A percentile compares a stretch with the other conserved stretches of the same genome.
These are phyloP conservation scores for Eupithecia tripunctaria DNA, from an alignment of 2,888 invertebrate species.

Conservation along the genomic window DNA sequence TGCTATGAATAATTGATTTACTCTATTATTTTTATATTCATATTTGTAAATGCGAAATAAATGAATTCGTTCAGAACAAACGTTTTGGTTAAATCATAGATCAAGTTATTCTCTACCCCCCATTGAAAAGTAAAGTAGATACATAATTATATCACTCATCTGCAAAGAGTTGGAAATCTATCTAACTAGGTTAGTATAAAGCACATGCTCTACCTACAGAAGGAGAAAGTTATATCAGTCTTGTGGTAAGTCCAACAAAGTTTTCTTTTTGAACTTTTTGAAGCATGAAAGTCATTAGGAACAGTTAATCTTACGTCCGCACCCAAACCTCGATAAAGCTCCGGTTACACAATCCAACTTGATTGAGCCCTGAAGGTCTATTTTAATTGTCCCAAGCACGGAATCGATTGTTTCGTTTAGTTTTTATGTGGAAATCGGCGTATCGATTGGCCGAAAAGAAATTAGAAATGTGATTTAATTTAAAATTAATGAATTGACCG, in stretches of 20 bases:
- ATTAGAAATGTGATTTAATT: not conserved
- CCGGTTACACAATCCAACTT: constrained; percentile 13
- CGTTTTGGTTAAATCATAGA: too few species aligned
- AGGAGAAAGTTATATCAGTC: constrained; percentile 6
- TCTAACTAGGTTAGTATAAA: not conserved
- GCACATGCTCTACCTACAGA: not conserved
- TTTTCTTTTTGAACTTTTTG: constrained; percentile 15
- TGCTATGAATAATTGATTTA: too few species aligned
- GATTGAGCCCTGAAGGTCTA: not conserved
- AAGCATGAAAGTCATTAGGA: constrained; percentile 56
- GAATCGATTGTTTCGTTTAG: too few species aligned
- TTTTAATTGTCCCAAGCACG: too few species aligned
- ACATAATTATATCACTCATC: not conserved
- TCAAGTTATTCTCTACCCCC: too few species aligned
- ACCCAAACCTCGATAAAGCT: constrained; percentile 53
- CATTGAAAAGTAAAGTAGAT: too few species aligned
- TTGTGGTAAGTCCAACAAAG: constrained; percentile 7
- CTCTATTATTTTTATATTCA: too few species aligned
- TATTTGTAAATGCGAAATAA: too few species aligned
- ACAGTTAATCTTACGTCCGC: constrained; percentile 56
- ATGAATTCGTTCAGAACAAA: too few species aligned
- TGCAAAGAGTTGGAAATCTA: not conserved
- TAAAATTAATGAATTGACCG: not conserved
- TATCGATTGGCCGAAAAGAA: too few species aligned
- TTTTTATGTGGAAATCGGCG: too few species aligned